A percentile compares a stretch with the other conserved stretches of the same genome.
Conservation (phyloP, 2,113 vertebrate species). For the Cathartes aura region DNA sequence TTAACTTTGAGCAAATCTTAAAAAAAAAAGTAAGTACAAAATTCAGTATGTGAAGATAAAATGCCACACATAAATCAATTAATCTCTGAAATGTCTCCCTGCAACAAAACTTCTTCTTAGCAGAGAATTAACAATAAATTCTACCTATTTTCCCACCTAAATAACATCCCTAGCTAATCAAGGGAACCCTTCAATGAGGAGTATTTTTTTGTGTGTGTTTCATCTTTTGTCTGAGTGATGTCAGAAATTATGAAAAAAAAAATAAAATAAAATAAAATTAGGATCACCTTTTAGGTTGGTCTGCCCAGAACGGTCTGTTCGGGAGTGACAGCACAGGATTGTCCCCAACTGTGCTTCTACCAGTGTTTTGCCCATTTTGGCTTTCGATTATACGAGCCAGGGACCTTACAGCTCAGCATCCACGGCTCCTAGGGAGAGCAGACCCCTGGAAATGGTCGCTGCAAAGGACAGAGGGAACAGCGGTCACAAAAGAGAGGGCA, state of each 20-base stretch:
- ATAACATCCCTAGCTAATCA: neutral
- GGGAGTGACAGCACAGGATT: neutral
- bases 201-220: neutral
- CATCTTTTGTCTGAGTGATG: neutral
- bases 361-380: neutral
- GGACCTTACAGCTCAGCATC: neutral
- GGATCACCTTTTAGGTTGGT: neutral
- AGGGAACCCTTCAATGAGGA: neutral
- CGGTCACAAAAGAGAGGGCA: neutral
- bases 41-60: neutral
- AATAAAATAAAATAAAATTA: too few relatives aligned
- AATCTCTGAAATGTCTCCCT: neutral
- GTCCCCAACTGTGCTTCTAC: neutral
- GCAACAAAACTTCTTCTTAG: neutral
- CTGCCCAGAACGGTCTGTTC: neutral
- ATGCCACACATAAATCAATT: neutral
- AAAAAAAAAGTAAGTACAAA: neutral
- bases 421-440: neutral
- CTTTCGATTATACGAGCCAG: rapidly evolving
- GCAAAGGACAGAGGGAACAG: neutral
- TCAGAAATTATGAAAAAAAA: neutral
- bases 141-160: neutral
- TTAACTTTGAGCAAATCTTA: neutral
- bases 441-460: neutral
- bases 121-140: neutral